A percentile compares a stretch with the other conserved stretches of the same genome.
These are phyloP conservation scores for Tholera decimalis DNA, from an alignment of 2,888 invertebrate genomes.

Conservation along the genomic window DNA sequence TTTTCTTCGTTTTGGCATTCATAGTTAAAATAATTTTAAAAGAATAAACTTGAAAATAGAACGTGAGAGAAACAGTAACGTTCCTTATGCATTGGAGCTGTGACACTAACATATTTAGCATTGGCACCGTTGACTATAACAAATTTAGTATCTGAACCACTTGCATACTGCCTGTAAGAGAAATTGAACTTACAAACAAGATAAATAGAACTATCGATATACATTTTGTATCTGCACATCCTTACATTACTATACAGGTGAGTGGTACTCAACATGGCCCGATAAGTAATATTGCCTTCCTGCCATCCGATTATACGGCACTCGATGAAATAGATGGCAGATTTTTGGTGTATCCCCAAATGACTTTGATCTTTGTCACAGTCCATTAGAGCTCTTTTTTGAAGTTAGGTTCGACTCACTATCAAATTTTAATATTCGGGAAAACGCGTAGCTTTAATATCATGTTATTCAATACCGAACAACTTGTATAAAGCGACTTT, in stretches of 20 bases:
- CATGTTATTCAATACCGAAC: conserved; percentile 23
- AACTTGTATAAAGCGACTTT: background rate
- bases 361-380: conserved; percentile 28
- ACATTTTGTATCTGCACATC: conserved; percentile 41
- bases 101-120: conserved; percentile 47
- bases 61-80: background rate
- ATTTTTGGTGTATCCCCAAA: conserved; percentile 34
- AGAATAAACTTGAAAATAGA: conserved; percentile 4
- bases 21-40: background rate
- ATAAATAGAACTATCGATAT: conserved; percentile 54
- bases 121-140: conserved; percentile 49
- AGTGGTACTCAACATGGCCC: conserved; percentile 79
- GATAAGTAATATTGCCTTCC: conserved; percentile 79
- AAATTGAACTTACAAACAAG: conserved; percentile 34
- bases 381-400: conserved; percentile 19
- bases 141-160: conserved; percentile 33
- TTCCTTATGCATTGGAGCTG: conserved; percentile 29
- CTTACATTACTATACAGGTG: conserved; percentile 73
- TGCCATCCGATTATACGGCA: conserved; percentile 64
- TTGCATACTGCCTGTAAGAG: conserved; percentile 28
- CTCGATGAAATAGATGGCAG: conserved; percentile 56
- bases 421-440: conserved; percentile 51
- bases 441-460: conserved; percentile 46
- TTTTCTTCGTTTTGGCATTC: background rate
- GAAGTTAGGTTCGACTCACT: conserved; percentile 18